Evolutionary conservation across 2,888 invertebrate genomes (phyloP), one percentile per base, ranked within the genome.

Genomic region (Orchesella flavescens): DNA sequence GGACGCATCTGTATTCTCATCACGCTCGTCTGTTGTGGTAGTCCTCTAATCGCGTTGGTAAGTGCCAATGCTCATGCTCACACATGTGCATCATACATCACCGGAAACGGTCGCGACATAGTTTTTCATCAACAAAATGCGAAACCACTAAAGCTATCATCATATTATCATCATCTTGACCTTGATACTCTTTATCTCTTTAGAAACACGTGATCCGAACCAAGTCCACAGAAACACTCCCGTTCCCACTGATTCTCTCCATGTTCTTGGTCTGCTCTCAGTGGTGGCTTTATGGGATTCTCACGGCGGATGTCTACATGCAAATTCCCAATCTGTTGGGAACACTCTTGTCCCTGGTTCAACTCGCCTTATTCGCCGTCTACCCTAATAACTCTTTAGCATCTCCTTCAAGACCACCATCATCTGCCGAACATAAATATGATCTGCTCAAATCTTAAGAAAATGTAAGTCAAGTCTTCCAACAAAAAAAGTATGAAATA

Each of bases 211-310:
- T 98, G 76, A 93, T 98, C 46, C 92, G 91, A 89, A 94, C 94
- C 17, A 93, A 95, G 91, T 96, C 95, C 90, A 95, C 97, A 0
- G 95, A 94, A 84, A 93, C 94, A 53, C 92, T 98, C 90, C 97
- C 97, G 5, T 95, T 97, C 90, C 95, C 96, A 10, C 92, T 98
- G 82, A 96, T 97, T 89, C 90, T 95, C 49, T 94, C 95, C 87
- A 96, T 95, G 86, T 93, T 95, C 44, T 89, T 96, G 7, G 96
- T 97, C 15, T 93, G 94, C 24, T 92, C 93, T 86, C 92, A 94
- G 89, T 97, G 96, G 97, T 91, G 95, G 73, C 89, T 95, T 0
- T 97, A 97, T 90, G 96, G 96, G 15, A 91, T 94, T 87, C 93
- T 95, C 61, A 92, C 96, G 79, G 91, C 93, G 86, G 95, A 96